Conservation (phyloP, 2,888 invertebrate genomes). For the Aporophyla nigra region DNA sequence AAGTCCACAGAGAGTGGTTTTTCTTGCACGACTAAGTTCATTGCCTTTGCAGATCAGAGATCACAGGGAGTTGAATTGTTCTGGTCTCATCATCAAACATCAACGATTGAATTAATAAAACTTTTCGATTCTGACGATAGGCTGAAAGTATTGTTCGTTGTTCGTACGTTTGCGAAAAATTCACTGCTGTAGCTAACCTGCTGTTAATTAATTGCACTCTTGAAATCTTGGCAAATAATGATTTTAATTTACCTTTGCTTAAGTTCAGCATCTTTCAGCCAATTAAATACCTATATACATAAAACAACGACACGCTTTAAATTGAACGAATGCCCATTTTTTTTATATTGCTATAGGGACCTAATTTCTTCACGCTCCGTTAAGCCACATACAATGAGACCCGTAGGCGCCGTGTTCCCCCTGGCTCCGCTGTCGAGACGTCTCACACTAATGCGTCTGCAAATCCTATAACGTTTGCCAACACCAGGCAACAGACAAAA, state of each 20-base stretch:
- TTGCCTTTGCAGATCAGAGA: slow-evolving; percentile 15
- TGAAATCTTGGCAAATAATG: background rate
- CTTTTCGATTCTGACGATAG: background rate
- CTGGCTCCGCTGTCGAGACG: slow-evolving; percentile 56
- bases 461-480: slow-evolving; percentile 57
- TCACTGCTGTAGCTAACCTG: background rate
- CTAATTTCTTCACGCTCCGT: slow-evolving; percentile 62
- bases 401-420: slow-evolving; percentile 66
- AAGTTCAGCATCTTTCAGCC: background rate
- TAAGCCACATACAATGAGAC: slow-evolving; percentile 66
- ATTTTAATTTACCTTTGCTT: slow-evolving; percentile 1
- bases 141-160: too few relatives aligned
- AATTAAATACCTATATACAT: slow-evolving; percentile 19
- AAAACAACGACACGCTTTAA: slow-evolving; percentile 33
- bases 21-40: slow-evolving; percentile 22
- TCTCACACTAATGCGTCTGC: slow-evolving; percentile 63
- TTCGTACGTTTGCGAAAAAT: background rate
- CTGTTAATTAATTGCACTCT: background rate
- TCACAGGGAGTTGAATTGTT: slow-evolving; percentile 8
- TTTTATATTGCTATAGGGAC: slow-evolving; percentile 31
- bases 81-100: background rate
- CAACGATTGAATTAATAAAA: background rate
- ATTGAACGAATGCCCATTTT: slow-evolving; percentile 44
- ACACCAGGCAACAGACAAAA: slow-evolving; percentile 38
- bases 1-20: slow-evolving; percentile 1